Base-by-base conservation (phyloP, 2,888 invertebrate species). In the Diplolepis rosae region DNA sequence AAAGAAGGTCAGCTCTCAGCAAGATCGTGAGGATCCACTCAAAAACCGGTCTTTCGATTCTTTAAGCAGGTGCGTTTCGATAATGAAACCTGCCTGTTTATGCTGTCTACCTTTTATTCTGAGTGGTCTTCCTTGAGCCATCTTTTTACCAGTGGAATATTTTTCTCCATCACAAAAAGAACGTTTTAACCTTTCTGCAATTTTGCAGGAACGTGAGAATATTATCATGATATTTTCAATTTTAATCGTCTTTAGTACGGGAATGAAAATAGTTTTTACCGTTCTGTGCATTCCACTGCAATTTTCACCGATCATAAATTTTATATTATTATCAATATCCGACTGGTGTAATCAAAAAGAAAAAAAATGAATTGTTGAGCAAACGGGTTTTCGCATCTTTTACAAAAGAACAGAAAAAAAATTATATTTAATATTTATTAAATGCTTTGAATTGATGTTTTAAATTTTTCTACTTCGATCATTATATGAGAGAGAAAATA, bases 91-190 rank as follows among this genome's bases (percentile, higher is more conserved):
- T 61, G 61, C 39, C 39, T 39, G 18, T 61, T 22, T 39, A 24
- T 61, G 5, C 24, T 61, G 11, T 39, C n/a, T 61, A 61, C n/a
- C 13, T n/a, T 39, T 39, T 1, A 61, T 24, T 35, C 13, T 35
- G 35, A 61, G 61, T 61, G 61, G 61, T 61, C 61, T 61, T 39
- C 61, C 61, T 61, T 61, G 61, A 61, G 61, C 22, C 39, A 61
- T 61, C 61, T 61, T 27, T n/a, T 61, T 22, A 24, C 7, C 3
- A 6, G 22, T 35, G n/a, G 13, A 35, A 61, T 24, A 18, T 39
- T 35, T 61, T n/a, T 6, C 24, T 61, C n/a, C 24, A 1, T 15
- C 54, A 30, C 30, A 54, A 48, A 48, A 48, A 48, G 22, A 4
- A 11, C 35, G 13, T 9, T 22, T 48, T 18, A 11, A 48, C 2